phyloP scores from a whole-genome alignment of 2,888 invertebrate genomes.

The Xestia sexstrigata region DNA sequence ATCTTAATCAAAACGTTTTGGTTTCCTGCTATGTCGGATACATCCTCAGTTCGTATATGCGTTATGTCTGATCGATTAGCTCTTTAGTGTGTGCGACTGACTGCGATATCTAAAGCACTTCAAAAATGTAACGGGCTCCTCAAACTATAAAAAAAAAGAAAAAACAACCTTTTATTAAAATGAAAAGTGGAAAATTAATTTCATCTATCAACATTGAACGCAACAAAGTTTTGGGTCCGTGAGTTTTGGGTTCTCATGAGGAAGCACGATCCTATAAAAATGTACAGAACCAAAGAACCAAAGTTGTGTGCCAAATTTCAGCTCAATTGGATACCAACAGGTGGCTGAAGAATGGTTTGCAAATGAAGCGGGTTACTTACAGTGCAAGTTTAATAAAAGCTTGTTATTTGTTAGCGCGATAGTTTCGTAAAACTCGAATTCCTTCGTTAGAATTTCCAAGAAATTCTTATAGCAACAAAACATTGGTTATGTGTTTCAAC shows the following conservation, averaged over 20 bases:
- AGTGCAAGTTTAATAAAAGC: neutral
- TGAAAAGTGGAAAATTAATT: neutral
- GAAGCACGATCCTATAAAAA: neutral
- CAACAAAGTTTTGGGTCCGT: too few relatives aligned
- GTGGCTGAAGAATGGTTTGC: neutral
- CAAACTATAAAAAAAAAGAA: neutral
- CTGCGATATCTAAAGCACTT: neutral
- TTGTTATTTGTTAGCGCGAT: neutral
- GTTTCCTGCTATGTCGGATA: too few relatives aligned
- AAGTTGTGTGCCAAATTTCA: neutral
- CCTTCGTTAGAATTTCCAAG: constrained; percentile 41
- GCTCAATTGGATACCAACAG: neutral
- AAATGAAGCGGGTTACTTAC: neutral
- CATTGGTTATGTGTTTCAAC: constrained; percentile 47
- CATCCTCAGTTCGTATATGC: too few relatives aligned
- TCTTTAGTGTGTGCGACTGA: neutral
- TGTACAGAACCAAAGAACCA: neutral
- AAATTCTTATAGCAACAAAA: constrained; percentile 50
- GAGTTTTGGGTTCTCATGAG: too few relatives aligned
- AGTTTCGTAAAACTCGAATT: constrained; percentile 48
- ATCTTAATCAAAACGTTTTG: too few relatives aligned
- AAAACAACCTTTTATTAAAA: too few relatives aligned
- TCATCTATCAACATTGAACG: neutral
- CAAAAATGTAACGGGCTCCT: neutral
- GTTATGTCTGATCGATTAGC: too few relatives aligned